Evolutionary conservation across 2,113 vertebrate genomes (phyloP).

Genomic region (Hucho hucho): DNA sequence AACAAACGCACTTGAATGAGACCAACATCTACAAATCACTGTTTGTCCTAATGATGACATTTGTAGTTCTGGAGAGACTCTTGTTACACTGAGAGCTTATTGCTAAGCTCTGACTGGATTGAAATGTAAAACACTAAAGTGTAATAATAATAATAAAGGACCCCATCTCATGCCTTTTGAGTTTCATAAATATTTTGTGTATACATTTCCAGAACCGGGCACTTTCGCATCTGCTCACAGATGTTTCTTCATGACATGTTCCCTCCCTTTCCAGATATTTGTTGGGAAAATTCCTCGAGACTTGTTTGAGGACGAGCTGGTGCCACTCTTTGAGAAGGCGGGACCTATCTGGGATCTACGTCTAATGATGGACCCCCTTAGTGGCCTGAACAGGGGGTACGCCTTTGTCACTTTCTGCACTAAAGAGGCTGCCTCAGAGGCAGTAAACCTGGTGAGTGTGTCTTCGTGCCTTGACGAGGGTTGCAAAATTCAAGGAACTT

Average conservation of each 20-base stretch:
- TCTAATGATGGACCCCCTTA: constrained; percentile 98
- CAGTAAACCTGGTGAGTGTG: constrained; percentile 90
- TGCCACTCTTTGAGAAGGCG: constrained; percentile 96
- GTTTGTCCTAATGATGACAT: neutral
- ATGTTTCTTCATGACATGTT: constrained; percentile 15
- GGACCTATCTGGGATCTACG: constrained; percentile 97
- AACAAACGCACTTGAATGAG: neutral
- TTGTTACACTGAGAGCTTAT: constrained; percentile 36
- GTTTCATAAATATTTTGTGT: too few species aligned
- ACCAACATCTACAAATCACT: neutral
- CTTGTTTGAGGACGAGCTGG: constrained; percentile 96
- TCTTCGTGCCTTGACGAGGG: neutral
- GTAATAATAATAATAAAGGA: too few species aligned
- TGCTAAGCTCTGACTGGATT: constrained; percentile 41
- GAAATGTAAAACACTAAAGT: neutral
- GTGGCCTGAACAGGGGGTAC: constrained; percentile 95
- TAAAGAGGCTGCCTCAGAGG: constrained; percentile 96
- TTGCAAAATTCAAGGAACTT: too few species aligned
- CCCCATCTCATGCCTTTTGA: too few species aligned
- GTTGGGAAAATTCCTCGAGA: constrained; percentile 97
- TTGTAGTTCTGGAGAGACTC: constrained; percentile 36
- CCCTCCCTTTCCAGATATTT: constrained; percentile 84
- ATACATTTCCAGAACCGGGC: neutral
- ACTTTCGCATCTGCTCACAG: neutral
- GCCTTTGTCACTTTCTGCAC: constrained; percentile 99